A percentile compares a stretch with the other conserved stretches of the same genome.
Evolutionary conservation across 2,113 vertebrate genomes (phyloP).

Genomic region (Hippocampus comes): DNA sequence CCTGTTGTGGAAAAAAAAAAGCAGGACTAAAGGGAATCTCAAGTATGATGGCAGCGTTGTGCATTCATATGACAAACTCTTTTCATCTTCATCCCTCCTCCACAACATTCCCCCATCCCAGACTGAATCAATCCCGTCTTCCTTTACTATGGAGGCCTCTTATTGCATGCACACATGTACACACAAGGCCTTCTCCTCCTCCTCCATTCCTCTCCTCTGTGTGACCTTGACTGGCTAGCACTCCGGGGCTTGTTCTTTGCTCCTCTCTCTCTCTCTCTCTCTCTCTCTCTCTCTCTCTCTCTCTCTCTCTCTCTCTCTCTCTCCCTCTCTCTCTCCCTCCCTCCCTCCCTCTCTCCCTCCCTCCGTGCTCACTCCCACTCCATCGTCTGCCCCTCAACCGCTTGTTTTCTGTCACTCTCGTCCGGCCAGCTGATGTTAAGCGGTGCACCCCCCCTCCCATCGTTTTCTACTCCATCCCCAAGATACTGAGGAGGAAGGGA

Average conservation of each 20-base stretch:
- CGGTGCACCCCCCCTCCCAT: slow-evolving; percentile 8
- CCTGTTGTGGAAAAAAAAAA: slow-evolving; percentile 1
- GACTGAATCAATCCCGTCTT: slow-evolving; percentile 46
- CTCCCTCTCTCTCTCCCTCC: slow-evolving; percentile 46
- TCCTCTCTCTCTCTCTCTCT: slow-evolving; percentile 40
- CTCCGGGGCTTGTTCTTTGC: slow-evolving; percentile 62
- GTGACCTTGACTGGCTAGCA: slow-evolving; percentile 70
- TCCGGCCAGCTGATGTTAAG: slow-evolving; percentile 37
- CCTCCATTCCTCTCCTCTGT: slow-evolving; percentile 55
- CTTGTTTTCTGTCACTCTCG: slow-evolving; percentile 47
- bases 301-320: slow-evolving; percentile 43
- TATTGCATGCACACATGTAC: slow-evolving; percentile 29
- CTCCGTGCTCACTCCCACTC: slow-evolving; percentile 44
- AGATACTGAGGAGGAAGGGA: slow-evolving; percentile 44
- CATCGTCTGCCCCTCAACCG: slow-evolving; percentile 44
- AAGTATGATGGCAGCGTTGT: slow-evolving; percentile 18
- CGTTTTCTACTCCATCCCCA: not conserved
- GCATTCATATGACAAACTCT: slow-evolving; percentile 38
- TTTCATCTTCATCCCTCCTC: slow-evolving; percentile 33
- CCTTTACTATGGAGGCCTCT: slow-evolving; percentile 38
- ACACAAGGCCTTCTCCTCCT: slow-evolving; percentile 37
- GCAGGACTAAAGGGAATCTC: slow-evolving; percentile 1
- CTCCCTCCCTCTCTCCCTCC: slow-evolving; percentile 45
- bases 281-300: slow-evolving; percentile 48
- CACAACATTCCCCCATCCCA: not conserved